Conservation (phyloP, 2,797 vertebrate species). For the Thripadectes ignobilis region DNA sequence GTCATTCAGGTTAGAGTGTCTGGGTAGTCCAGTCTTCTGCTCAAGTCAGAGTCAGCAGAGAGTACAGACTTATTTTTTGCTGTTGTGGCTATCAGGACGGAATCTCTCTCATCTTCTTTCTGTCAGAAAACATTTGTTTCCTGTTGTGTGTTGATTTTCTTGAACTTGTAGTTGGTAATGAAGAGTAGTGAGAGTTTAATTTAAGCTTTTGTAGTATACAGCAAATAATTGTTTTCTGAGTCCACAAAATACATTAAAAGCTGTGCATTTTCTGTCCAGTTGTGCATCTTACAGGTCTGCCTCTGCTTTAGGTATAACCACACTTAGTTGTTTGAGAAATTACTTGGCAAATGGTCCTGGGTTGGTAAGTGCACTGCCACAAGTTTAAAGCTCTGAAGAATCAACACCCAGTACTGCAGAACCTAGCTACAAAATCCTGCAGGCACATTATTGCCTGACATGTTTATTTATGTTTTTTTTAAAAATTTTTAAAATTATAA, state of each 20-base stretch:
- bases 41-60: background rate
- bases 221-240: background rate
- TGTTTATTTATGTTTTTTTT: background rate
- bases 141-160: background rate
- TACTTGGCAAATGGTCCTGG: background rate
- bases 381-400: background rate
- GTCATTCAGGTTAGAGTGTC: background rate
- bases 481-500: background rate
- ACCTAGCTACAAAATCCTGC: background rate
- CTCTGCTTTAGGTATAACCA: background rate
- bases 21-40: background rate
- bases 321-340: background rate
- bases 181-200: background rate
- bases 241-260: background rate
- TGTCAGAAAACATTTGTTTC: background rate
- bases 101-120: background rate
- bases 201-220: background rate
- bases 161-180: background rate
- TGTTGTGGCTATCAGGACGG: background rate
- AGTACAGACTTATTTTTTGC: background rate
- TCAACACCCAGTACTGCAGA: background rate
- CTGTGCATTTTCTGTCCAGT: background rate
- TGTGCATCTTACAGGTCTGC: background rate
- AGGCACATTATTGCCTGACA: background rate
- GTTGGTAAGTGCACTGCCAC: background rate